Percentiles rank a stretch among this genome's conserved stretches.
Evolutionary conservation across 2,113 vertebrate genomes (phyloP).

Genomic region (Prunella fulvescens): DNA sequence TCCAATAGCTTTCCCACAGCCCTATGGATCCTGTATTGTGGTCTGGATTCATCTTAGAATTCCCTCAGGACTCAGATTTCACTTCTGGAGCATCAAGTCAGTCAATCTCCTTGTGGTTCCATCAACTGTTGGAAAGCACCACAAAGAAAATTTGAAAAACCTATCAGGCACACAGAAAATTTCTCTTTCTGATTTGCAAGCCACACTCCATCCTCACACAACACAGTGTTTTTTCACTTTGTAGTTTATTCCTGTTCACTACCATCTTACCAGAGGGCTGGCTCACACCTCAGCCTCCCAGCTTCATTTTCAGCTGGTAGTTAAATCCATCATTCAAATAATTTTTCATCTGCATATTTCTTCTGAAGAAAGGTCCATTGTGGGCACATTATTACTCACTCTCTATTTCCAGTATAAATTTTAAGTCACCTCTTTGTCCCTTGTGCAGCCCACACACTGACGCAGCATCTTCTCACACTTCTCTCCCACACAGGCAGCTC

Average conservation of each 20-base stretch:
- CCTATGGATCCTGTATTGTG: not conserved
- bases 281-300: not conserved
- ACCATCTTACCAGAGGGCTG: not conserved
- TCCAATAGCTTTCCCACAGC: not conserved
- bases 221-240: not conserved
- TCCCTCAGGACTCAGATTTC: not conserved
- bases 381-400: constrained; percentile 43
- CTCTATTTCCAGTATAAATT: constrained; percentile 50
- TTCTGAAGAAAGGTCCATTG: constrained; percentile 7
- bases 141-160: not conserved
- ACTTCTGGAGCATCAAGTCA: not conserved
- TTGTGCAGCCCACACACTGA: constrained; percentile 53
- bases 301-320: not conserved
- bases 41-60: not conserved
- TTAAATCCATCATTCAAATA: not conserved
- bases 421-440: constrained; percentile 50
- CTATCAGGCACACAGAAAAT: not conserved
- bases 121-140: not conserved
- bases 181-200: not conserved
- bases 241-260: not conserved
- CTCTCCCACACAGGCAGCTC: constrained; percentile 58
- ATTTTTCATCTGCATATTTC: not conserved
- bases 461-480: constrained; percentile 55
- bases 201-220: not conserved
- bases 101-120: not conserved